phyloP scores from a whole-genome alignment of 2,888 invertebrate species.

The Drosophila siamana region DNA sequence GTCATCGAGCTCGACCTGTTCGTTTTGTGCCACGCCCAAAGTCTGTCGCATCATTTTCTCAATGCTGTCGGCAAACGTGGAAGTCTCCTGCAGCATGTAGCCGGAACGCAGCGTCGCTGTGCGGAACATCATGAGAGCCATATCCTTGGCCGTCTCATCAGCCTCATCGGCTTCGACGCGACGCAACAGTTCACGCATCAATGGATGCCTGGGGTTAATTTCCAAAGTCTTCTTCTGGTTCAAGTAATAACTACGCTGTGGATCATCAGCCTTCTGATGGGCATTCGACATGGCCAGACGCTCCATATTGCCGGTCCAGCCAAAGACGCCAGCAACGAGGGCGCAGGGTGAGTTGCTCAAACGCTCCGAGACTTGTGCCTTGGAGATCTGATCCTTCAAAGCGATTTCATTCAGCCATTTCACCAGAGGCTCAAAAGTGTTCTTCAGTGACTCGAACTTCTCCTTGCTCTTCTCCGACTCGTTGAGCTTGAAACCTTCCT shows the following conservation, averaged over 20 bases:
- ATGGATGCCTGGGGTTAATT: slow-evolving; percentile 98
- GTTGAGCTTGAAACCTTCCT: slow-evolving; percentile 96
- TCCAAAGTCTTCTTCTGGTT: slow-evolving; percentile 98
- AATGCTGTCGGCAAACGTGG: slow-evolving; percentile 95
- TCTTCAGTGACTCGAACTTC: slow-evolving; percentile 91
- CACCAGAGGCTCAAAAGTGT: slow-evolving; percentile 94
- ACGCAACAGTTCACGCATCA: slow-evolving; percentile 95
- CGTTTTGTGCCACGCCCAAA: slow-evolving; percentile 92
- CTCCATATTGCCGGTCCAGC: slow-evolving; percentile 99
- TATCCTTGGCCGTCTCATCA: slow-evolving; percentile 92
- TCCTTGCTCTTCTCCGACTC: slow-evolving; percentile 91
- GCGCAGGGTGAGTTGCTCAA: slow-evolving; percentile 97
- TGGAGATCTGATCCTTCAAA: slow-evolving; percentile 91
- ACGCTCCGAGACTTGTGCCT: slow-evolving; percentile 94
- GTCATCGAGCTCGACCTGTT: slow-evolving; percentile 86
- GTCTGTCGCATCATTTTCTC: slow-evolving; percentile 94
- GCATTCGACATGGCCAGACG: slow-evolving; percentile 97
- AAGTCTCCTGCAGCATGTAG: slow-evolving; percentile 94
- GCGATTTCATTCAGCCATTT: slow-evolving; percentile 95
- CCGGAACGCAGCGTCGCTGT: slow-evolving; percentile 97
- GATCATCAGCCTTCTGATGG: slow-evolving; percentile 97
- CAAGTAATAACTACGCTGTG: slow-evolving; percentile 93
- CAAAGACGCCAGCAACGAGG: slow-evolving; percentile 97
- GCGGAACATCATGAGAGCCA: slow-evolving; percentile 95
- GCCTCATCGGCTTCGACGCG: slow-evolving; percentile 92